These are phyloP conservation scores for Semicossyphus pulcher DNA, from an alignment of 2,113 vertebrate genomes.

Conservation along the genomic window DNA sequence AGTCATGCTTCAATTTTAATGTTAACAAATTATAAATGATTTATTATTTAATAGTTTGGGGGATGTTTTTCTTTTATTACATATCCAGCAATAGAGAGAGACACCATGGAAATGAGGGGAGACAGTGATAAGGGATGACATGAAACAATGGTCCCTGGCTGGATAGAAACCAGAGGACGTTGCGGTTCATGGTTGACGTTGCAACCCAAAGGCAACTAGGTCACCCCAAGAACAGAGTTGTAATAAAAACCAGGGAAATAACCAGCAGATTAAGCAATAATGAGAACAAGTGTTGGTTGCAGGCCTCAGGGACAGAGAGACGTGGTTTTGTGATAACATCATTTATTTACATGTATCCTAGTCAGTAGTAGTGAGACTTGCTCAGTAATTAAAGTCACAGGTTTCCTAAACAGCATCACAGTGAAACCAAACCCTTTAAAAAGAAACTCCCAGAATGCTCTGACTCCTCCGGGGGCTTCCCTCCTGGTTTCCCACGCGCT, in stretches of 20 bases:
- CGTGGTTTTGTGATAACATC: background rate
- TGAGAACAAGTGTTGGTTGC: conserved; percentile 10
- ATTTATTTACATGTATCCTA: conserved; percentile 16
- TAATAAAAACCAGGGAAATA: conserved; percentile 5
- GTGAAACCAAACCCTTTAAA: background rate
- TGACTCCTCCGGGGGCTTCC: conserved; percentile 46
- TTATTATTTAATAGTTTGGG: too few relatives aligned
- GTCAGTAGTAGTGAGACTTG: background rate
- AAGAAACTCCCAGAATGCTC: conserved; percentile 6
- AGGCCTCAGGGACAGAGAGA: conserved; percentile 2
- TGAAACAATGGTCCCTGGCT: background rate
- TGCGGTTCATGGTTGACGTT: background rate
- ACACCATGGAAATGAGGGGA: background rate
- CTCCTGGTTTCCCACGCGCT: conserved; percentile 23
- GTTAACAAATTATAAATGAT: too few relatives aligned
- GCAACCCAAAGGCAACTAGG: background rate
- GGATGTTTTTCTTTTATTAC: too few relatives aligned
- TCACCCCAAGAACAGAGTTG: background rate
- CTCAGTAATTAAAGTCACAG: background rate
- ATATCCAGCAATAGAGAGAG: too few relatives aligned
- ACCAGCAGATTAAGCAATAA: conserved; percentile 17
- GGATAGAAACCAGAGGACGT: background rate
- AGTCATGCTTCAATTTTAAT: too few relatives aligned
- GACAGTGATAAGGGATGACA: background rate
- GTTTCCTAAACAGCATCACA: conserved; percentile 17